A percentile compares a stretch with the other conserved stretches of the same genome.
Evolutionary conservation across 2,113 vertebrate genomes (phyloP).

Genomic region (Dolichallabes microphthalmus): DNA sequence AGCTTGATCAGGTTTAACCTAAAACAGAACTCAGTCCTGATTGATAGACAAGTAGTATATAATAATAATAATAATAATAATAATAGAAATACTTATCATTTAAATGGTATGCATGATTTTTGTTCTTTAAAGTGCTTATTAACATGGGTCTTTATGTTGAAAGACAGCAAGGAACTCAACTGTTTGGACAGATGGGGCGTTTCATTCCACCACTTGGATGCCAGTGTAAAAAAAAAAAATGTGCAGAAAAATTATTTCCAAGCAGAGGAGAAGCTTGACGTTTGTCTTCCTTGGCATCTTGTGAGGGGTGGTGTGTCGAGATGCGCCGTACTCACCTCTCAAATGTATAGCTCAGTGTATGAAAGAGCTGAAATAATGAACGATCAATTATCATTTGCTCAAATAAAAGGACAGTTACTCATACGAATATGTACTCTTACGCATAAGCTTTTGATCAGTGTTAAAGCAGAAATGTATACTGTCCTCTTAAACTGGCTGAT

Average conservation of each 20-base stretch:
- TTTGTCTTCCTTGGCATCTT: not conserved
- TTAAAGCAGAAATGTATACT: not conserved
- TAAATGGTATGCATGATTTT: not conserved
- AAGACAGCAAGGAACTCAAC: not conserved
- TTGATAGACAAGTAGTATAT: not conserved
- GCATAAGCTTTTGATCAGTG: not conserved
- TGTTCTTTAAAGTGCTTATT: not conserved
- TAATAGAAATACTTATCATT: not conserved
- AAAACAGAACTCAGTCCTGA: not conserved
- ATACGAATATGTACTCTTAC: not conserved
- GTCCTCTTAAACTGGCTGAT: not conserved
- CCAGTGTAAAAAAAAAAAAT: not conserved
- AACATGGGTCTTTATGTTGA: not conserved
- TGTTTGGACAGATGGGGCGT: conserved; percentile 4
- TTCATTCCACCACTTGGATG: not conserved
- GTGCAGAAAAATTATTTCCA: not conserved
- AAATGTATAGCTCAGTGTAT: not conserved
- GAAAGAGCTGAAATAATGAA: not conserved
- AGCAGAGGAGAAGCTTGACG: not conserved
- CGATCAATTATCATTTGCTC: not conserved
- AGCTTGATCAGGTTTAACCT: not conserved
- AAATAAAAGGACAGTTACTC: not conserved
- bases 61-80: not conserved
- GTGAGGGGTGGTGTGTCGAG: not conserved
- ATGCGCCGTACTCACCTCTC: not conserved